These are phyloP conservation scores for Aelia acuminata DNA, from an alignment of 2,888 invertebrate genomes.

Conservation along the genomic window DNA sequence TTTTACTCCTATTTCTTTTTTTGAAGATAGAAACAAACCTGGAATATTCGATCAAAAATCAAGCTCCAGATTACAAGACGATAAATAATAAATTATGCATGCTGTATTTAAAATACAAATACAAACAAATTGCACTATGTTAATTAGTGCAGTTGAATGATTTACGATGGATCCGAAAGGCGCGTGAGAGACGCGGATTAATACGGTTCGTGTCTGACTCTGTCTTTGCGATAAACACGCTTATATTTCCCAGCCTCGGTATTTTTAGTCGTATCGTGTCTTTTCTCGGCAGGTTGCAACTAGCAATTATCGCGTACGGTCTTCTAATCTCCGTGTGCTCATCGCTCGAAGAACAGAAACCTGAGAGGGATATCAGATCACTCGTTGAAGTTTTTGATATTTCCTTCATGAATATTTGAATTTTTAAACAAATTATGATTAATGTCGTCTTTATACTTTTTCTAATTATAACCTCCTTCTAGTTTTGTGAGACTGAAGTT, in stretches of 20 bases:
- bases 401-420: background rate
- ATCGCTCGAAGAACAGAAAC: constrained; percentile 38
- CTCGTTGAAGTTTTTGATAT: background rate
- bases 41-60: background rate
- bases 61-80: background rate
- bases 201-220: constrained; percentile 33
- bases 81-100: constrained; percentile 11
- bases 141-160: constrained; percentile 28
- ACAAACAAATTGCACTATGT: constrained; percentile 22
- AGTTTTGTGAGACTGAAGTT: background rate
- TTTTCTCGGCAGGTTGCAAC: background rate
- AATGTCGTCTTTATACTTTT: background rate
- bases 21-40: too few relatives aligned
- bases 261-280: constrained; percentile 14
- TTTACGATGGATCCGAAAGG: background rate
- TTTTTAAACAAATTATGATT: background rate
- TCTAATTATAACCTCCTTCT: background rate
- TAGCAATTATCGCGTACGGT: constrained; percentile 26
- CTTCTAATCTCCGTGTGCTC: background rate
- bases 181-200: constrained; percentile 41
- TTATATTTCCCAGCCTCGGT: constrained; percentile 28
- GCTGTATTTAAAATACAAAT: constrained; percentile 23
- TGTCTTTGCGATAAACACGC: constrained; percentile 17
- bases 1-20: too few relatives aligned
- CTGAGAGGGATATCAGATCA: background rate